Evolutionary conservation across 2,888 invertebrate genomes (phyloP), one percentile per base, ranked within the genome.

Genomic region (Subacronicta megacephala): DNA sequence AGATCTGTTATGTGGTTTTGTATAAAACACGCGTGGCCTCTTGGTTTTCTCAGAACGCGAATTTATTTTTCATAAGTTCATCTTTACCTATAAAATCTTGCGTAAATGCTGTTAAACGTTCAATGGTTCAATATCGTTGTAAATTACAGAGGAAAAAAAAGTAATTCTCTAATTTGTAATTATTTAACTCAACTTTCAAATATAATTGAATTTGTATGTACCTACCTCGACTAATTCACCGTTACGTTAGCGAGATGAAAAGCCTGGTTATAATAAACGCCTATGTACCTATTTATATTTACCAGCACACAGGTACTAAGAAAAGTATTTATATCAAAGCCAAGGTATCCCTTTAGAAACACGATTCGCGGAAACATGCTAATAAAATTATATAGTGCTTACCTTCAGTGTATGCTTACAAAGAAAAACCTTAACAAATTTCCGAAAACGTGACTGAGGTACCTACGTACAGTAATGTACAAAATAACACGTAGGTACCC

Each of bases 11-110:
- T 62, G 40, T 57, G 47, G 65, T 57, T 51, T 44, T 38, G 40
- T 54, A 69, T 62, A 37, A 63, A 35, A 37, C 44, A 66, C 72
- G 47, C 45, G 46, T 70, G 42, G 13, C 65, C 38, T 38, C 29
- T 31, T 31, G n/a, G n/a, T n/a, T 31, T 31, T 17, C 33, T 65
- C 26, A 45, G 51, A 57, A 65, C 72, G 57, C 58, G 66, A 71
- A 57, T 35, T 12, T 29, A 4, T 15, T 54, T 62, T 69, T 53
- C 12, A 47, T 29, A 36, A 35, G 37, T 31, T 36, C 6, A 47
- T 38, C 13, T 46, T 1, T 41, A n/a, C 38, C 49, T 41, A 36
- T 17, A 0, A 26, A 44, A 35, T 35, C 1, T 63, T 16, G 4
- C 7, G 7, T 38, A 20, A 36, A 2, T 10, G 6, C 23, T 50